These are phyloP conservation scores for Dasysyrphus albostriatus DNA, from an alignment of 2,888 invertebrate genomes.

Conservation along the genomic window DNA sequence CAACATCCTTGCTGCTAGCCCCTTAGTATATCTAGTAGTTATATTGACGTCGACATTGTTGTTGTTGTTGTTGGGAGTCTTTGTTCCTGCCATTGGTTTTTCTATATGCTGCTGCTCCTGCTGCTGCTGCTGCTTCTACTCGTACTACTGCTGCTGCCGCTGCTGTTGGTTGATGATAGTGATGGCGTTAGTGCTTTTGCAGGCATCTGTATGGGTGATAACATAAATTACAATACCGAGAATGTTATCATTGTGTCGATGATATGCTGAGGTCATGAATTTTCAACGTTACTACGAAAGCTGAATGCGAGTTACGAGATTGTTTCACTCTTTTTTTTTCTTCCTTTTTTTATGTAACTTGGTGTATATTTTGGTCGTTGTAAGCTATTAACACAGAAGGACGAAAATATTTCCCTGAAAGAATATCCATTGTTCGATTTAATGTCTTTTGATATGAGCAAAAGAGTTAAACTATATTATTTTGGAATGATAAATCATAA, in stretches of 20 bases:
- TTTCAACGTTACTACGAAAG: constrained; percentile 54
- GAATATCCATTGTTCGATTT: constrained; percentile 65
- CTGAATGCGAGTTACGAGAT: constrained; percentile 60
- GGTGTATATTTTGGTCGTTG: constrained; percentile 21
- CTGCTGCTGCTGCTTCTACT: constrained; percentile 10
- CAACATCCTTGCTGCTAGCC: constrained; percentile 36
- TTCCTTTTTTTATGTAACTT: constrained; percentile 30
- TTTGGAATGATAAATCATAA: constrained; percentile 47
- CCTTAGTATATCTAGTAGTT: neutral
- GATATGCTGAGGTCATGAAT: constrained; percentile 73
- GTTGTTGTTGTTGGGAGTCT: constrained; percentile 13
- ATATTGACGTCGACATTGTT: constrained; percentile 10
- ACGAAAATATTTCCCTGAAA: constrained; percentile 49
- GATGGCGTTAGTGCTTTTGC: constrained; percentile 36
- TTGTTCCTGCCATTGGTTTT: constrained; percentile 1
- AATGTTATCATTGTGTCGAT: constrained; percentile 76
- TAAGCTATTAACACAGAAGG: constrained; percentile 40
- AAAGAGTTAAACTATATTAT: constrained; percentile 32
- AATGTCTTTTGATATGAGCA: constrained; percentile 47
- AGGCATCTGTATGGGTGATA: constrained; percentile 67
- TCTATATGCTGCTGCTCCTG: neutral
- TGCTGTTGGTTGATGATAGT: constrained; percentile 39
- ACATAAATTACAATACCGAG: constrained; percentile 73
- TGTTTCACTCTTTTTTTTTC: constrained; percentile 6
- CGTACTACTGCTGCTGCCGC: neutral